Evolutionary conservation across 2,797 vertebrate species (phyloP).

Genomic region (Anguilla megastoma): DNA sequence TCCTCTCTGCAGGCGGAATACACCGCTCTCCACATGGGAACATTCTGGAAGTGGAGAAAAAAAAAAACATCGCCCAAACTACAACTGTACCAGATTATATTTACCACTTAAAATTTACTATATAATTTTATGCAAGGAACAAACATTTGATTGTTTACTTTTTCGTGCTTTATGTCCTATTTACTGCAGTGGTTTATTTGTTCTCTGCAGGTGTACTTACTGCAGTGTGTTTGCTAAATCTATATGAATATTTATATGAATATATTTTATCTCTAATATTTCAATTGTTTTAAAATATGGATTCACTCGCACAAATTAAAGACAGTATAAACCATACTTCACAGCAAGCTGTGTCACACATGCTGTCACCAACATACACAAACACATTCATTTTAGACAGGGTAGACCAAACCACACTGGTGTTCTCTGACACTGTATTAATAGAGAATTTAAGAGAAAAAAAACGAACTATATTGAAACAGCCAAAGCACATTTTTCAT

Average conservation of each 20-base stretch:
- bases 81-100: neutral
- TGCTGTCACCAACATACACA: neutral
- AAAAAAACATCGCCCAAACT: neutral
- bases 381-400: conserved; percentile 5
- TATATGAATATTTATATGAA: neutral
- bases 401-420: conserved; percentile 17
- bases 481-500: conserved; percentile 42
- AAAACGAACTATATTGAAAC: conserved; percentile 37
- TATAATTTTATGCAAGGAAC: neutral
- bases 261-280: neutral
- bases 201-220: neutral
- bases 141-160: conserved; percentile 38
- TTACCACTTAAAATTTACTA: neutral
- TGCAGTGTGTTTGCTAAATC: neutral
- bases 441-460: conserved; percentile 36
- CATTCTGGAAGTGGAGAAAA: neutral
- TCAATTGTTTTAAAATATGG: neutral
- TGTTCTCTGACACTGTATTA: conserved; percentile 37
- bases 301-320: neutral
- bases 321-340: neutral
- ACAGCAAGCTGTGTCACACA: neutral
- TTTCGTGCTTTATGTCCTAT: neutral
- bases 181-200: neutral
- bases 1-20: conserved; percentile 24
- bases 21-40: conserved; percentile 39